These are phyloP conservation scores for Caenorhabditis remanei DNA, from an alignment of 1,140 invertebrate species.

Conservation along the genomic window DNA sequence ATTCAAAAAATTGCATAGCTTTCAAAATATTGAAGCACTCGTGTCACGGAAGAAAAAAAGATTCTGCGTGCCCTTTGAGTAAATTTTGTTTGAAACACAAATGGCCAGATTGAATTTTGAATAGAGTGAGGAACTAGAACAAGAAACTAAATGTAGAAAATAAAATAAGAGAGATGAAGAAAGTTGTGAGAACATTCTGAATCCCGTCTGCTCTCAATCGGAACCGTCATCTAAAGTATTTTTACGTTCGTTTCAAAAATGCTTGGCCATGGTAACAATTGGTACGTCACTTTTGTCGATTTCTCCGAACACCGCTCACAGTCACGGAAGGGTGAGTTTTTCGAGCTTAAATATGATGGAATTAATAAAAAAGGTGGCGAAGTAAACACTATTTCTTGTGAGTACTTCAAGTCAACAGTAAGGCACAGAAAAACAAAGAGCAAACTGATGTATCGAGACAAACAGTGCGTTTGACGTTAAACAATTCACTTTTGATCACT, in stretches of 20 bases:
- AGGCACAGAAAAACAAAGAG: conserved; percentile 44
- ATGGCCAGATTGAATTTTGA: conserved; percentile 10
- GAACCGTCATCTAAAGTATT: background rate
- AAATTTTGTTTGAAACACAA: conserved; percentile 35
- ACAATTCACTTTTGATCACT: conserved; percentile 53
- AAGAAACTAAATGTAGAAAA: background rate
- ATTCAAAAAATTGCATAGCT: background rate
- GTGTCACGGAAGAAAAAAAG: background rate
- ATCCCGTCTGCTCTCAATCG: background rate
- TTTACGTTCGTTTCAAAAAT: background rate
- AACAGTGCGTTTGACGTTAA: conserved; percentile 49
- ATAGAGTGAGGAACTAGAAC: background rate
- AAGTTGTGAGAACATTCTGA: background rate
- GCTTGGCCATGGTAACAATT: conserved; percentile 21
- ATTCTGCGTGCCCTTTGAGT: background rate
- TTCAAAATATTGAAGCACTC: background rate
- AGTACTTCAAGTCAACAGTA: conserved; percentile 53
- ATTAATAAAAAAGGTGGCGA: conserved; percentile 46
- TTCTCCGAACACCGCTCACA: conserved; percentile 41
- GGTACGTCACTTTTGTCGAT: conserved; percentile 37
- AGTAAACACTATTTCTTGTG: conserved; percentile 44
- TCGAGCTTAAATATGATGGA: background rate
- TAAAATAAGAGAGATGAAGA: background rate
- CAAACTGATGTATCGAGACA: conserved; percentile 39
- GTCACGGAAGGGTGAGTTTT: conserved; percentile 18